Evolutionary conservation across 2,888 invertebrate genomes (phyloP), one percentile per base, ranked within the genome.

Genomic region (Ophion slaviceki): DNA sequence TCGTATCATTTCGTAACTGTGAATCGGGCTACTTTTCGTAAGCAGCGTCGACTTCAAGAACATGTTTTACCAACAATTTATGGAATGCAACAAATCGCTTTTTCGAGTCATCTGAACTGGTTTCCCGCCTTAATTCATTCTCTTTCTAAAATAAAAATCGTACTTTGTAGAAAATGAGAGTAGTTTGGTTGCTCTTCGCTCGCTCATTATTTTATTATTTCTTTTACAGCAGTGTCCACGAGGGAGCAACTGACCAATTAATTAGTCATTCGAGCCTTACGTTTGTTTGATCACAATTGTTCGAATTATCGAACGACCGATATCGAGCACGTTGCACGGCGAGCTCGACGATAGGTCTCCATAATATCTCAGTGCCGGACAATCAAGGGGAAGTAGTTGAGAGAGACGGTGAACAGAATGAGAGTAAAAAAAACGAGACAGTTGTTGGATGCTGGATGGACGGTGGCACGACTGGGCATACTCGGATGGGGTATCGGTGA

Each of bases 401-500:
- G 6, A 72, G 14, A 24, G 40, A 28, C n/a, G 36, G 11, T 28
- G 28, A 74, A 61, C 6, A 45, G 17, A 24, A 74, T 24, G 6
- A 14, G 28, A 62, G 45, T 62, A 24, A 62, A 6, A 64, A 57
- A 59, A 68, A 68, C 17, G 40, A 28, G 53, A 47, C 11, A 24
- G 11, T 57, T 57, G 53, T 4, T 53, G 32, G 28, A 20, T 20
- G 32, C 17, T 24, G 17, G n/a, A 6, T 75, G 20, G 8, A 47
- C 0, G 5, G 47, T 10, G 14, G 53, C 53, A 7, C 20, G 36
- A 14, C n/a, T 47, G 17, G 47, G 45, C n/a, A 20, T 10, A 67
- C 7, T n/a, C 1, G 83, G 68, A 57, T 57, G 84, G 2, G 87
- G 87, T 17, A 71, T 72, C 24, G 77, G 71, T 0, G 94, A 94